Conservation (phyloP, 2,888 invertebrate genomes). For the Trichogramma evanescens region DNA sequence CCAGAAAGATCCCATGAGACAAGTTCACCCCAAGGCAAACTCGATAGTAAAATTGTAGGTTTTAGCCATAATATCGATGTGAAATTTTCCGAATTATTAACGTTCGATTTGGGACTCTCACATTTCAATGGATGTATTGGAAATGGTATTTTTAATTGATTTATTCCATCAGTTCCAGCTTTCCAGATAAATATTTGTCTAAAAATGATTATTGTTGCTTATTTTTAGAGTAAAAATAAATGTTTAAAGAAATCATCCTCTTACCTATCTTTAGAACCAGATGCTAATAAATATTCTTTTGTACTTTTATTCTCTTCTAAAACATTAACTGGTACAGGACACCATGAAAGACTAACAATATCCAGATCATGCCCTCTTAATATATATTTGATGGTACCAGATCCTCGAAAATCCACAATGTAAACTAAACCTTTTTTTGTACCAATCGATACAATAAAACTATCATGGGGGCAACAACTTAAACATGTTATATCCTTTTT, state of each 20-base stretch:
- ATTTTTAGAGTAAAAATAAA: not conserved
- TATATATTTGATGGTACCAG: constrained; percentile 56
- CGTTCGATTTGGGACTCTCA: too few relatives aligned
- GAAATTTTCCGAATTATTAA: too few relatives aligned
- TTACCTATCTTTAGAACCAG: constrained; percentile 61
- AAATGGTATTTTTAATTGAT: constrained; percentile 43
- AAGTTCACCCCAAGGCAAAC: constrained; percentile 57
- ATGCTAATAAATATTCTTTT: constrained; percentile 54
- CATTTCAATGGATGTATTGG: too few relatives aligned
- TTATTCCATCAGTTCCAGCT: constrained; percentile 56
- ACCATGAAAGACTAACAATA: constrained; percentile 68
- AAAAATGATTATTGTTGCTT: not conserved
- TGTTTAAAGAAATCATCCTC: constrained; percentile 23
- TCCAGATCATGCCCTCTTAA: constrained; percentile 71
- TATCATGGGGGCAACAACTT: constrained; percentile 54
- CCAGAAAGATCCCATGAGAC: constrained; percentile 56
- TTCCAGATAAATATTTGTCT: constrained; percentile 57
- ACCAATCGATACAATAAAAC: constrained; percentile 55
- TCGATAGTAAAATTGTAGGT: constrained; percentile 52
- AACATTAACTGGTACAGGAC: constrained; percentile 56
- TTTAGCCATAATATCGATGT: constrained; percentile 58
- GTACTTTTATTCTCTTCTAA: constrained; percentile 37
- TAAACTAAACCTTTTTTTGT: constrained; percentile 51
- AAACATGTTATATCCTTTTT: too few relatives aligned
- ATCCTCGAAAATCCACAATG: constrained; percentile 49